phyloP scores from a whole-genome alignment of 2,113 vertebrate genomes.

The Empidonax alnorum region DNA sequence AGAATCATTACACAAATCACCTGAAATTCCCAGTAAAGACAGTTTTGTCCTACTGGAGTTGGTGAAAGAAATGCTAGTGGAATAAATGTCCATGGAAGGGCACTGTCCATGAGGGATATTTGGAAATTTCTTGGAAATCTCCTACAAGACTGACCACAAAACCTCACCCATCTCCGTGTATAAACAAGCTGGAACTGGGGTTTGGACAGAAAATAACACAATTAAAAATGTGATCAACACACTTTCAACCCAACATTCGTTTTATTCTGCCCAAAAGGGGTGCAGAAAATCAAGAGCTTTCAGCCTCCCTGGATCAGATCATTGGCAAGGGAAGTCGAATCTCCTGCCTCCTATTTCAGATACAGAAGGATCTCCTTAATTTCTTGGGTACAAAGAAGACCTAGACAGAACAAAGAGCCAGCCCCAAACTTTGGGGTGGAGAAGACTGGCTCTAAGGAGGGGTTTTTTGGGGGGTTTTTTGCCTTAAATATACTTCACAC shows the following conservation, averaged over 20 bases:
- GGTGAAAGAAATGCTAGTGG: neutral
- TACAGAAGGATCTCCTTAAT: neutral
- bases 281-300: neutral
- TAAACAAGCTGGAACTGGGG: neutral
- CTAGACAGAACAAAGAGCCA: neutral
- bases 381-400: neutral
- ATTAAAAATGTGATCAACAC: neutral
- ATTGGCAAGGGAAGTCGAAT: neutral
- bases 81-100: neutral
- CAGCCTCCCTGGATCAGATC: neutral
- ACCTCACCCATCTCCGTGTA: neutral
- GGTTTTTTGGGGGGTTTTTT: neutral
- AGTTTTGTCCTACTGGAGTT: neutral
- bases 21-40: neutral
- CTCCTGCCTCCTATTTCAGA: neutral
- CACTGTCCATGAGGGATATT: neutral
- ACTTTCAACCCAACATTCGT: neutral
- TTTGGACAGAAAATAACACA: neutral
- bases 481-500: neutral
- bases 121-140: neutral
- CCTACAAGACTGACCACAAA: neutral
- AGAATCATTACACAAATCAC: neutral
- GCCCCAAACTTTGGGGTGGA: neutral
- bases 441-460: neutral
- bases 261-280: slow-evolving; percentile 10